A percentile compares a stretch with the other conserved stretches of the same genome.
Conservation (phyloP, 23 tunicate species). For the Trididemnum clinides region DNA sequence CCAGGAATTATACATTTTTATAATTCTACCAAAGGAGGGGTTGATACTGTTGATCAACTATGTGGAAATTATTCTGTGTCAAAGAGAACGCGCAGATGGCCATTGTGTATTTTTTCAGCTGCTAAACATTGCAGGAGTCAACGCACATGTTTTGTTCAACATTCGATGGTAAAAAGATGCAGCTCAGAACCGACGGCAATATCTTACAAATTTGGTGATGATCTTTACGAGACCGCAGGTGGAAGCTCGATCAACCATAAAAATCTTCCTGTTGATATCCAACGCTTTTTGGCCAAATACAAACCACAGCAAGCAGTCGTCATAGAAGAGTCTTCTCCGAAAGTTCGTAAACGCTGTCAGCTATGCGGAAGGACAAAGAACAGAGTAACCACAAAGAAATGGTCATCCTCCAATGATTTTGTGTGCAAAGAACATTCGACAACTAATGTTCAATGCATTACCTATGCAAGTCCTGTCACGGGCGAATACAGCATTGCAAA, state of each 20-base stretch:
- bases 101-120: constrained; percentile 20
- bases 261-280: constrained; percentile 10
- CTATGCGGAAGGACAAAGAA: constrained; percentile 35
- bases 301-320: constrained; percentile 25
- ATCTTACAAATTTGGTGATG: constrained; percentile 13
- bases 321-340: constrained; percentile 17
- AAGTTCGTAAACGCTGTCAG: constrained; percentile 24
- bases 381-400: no score
- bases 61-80: constrained; percentile 13
- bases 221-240: constrained; percentile 15
- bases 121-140: constrained; percentile 26
- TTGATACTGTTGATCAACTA: constrained; percentile 19
- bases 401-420: not conserved
- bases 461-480: no score
- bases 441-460: no score
- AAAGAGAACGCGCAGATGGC: constrained; percentile 25
- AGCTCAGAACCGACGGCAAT: constrained; percentile 18
- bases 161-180: no score
- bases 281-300: no score
- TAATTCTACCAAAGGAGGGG: constrained; percentile 28
- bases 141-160: no score
- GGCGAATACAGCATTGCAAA: no score
- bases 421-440: constrained; percentile 4
- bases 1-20: constrained; percentile 8
- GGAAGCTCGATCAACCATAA: no score